phyloP scores from a whole-genome alignment of 2,797 vertebrate species.

The Dermochelys coriacea region DNA sequence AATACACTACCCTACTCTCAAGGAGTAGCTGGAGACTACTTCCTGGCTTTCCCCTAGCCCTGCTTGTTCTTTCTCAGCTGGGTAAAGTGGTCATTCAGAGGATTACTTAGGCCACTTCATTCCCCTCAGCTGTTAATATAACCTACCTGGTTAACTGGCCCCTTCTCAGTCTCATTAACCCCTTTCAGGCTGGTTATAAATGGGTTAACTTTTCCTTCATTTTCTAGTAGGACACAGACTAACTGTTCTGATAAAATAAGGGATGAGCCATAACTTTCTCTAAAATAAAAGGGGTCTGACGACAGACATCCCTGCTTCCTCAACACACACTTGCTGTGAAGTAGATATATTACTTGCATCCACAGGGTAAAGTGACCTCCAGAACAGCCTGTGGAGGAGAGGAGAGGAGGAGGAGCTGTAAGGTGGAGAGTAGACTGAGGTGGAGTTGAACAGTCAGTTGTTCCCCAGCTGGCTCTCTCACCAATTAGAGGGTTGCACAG shows the following conservation, averaged over 20 bases:
- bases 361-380: neutral
- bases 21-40: neutral
- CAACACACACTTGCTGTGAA: neutral
- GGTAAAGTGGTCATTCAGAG: neutral
- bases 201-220: neutral
- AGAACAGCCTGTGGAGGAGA: neutral
- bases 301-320: neutral
- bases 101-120: neutral
- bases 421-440: neutral
- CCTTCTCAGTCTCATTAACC: neutral
- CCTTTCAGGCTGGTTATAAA: neutral
- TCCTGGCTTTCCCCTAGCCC: neutral
- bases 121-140: neutral
- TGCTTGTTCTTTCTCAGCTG: neutral
- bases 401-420: neutral
- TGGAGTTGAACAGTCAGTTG: neutral
- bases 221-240: neutral
- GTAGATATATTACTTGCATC: neutral
- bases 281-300: neutral
- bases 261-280: neutral
- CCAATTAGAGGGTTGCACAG: neutral
- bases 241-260: neutral
- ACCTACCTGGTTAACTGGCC: neutral
- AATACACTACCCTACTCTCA: neutral
- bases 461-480: neutral